Evolutionary conservation across 1,140 invertebrate species (phyloP).

Genomic region (Drosophila jambulina): DNA sequence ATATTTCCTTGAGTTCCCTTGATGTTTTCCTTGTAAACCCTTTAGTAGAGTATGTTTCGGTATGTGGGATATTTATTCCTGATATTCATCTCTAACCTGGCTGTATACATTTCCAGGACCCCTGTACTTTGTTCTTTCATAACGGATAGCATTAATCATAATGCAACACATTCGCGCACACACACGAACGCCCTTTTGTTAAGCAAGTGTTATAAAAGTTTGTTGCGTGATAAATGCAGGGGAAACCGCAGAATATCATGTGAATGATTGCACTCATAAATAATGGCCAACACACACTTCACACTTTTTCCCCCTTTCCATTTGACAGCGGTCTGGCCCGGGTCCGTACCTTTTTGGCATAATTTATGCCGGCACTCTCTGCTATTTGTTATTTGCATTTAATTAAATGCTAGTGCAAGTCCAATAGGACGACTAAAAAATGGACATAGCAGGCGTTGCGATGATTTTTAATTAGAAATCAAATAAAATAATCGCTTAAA

Average conservation of each 20-base stretch:
- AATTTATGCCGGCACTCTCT: conserved; percentile 68
- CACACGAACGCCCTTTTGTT: conserved; percentile 33
- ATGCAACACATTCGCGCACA: conserved; percentile 3
- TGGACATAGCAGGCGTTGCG: conserved; percentile 8
- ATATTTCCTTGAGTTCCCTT: neutral
- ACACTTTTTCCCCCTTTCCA: neutral
- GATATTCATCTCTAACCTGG: conserved; percentile 10
- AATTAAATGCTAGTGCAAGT: conserved; percentile 69
- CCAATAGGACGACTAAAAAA: conserved; percentile 16
- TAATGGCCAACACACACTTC: conserved; percentile 59
- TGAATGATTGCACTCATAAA: conserved; percentile 82
- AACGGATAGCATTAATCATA: conserved; percentile 51
- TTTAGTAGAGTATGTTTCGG: neutral
- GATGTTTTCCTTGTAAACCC: neutral
- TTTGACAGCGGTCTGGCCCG: conserved; percentile 7
- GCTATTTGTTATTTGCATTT: conserved; percentile 80
- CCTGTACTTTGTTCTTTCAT: neutral
- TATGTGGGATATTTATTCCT: neutral
- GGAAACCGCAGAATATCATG: conserved; percentile 79
- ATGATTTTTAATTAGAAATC: conserved; percentile 80
- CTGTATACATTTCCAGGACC: neutral
- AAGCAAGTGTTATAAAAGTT: conserved; percentile 79
- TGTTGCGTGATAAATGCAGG: conserved; percentile 75
- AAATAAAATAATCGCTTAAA: conserved; percentile 74
- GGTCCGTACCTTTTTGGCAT: conserved; percentile 35